Base-by-base conservation (phyloP, 2,797 vertebrate genomes). In the Myiotriccus ornatus region DNA sequence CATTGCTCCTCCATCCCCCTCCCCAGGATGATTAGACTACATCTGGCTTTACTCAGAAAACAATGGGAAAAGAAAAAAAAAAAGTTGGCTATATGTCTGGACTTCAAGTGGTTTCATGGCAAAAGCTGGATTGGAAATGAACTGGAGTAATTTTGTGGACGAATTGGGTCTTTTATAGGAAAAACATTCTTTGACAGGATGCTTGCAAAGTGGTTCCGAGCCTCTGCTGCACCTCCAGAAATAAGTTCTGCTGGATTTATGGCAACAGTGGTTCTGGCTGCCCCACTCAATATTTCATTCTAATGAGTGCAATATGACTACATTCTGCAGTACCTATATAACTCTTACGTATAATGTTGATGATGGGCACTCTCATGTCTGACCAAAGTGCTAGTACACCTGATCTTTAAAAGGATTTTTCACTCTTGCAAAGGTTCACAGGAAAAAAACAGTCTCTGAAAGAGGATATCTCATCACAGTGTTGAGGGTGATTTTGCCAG, bases 321-420 rank as follows among this genome's bases (percentile, higher is more conserved):
- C 11, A 9, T 56, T 71, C 65, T 32, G 8, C 12, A 57, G 22
- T 19, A 53, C 27, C 19, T 28, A 3, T 43, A 39, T 32, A 9
- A 22, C 27, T 49, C 20, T 63, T 46, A 49, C 24, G 14, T 12
- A 14, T 30, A 20, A 49, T 11, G 21, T 27, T 49, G 39, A 8
- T 55, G 28, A 49, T 34, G 55, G 47, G 10, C 20, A n/a, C 7
- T 25, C 8, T 49, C 19, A 30, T 2, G 12, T 63, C 52, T 52
- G 18, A 50, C 15, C 1, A 0, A 47, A 59, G 15, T 28, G 16
- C 6, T n/a, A 16, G 8, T 20, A 10, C 17, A 62, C 1, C 3
- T 7, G 14, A 0, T 10, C 14, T 63, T 68, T 59, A 28, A 53
- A n/a, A 68, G 9, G 5, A 53, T 57, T 64, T 49, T 65, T 50